phyloP scores from a whole-genome alignment of 2,797 vertebrate species.

The Silurus lanzhouensis region DNA sequence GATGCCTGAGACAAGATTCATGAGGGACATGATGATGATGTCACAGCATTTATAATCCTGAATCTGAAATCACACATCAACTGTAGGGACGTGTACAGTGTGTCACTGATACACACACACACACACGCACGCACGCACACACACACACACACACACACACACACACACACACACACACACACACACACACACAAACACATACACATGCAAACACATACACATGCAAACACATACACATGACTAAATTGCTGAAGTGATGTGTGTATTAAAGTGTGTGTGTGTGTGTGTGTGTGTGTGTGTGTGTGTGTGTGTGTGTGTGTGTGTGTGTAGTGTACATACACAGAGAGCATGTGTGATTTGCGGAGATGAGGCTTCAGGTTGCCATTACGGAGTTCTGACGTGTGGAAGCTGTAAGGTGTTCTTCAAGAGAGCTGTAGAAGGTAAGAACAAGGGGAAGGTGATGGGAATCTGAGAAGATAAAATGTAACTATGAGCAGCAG shows the following conservation, averaged over 20 bases:
- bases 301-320: constrained; percentile 2
- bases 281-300: neutral
- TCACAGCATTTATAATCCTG: neutral
- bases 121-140: too few relatives aligned
- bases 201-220: neutral
- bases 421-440: constrained; percentile 98
- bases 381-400: constrained; percentile 96
- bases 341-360: constrained; percentile 95
- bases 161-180: too few relatives aligned
- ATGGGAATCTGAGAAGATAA: neutral
- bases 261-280: neutral
- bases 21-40: neutral
- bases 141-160: too few relatives aligned
- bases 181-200: neutral
- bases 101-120: neutral
- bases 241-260: neutral
- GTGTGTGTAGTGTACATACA: constrained; percentile 71
- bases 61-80: neutral
- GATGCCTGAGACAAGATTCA: too few relatives aligned
- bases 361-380: constrained; percentile 94
- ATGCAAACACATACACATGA: neutral
- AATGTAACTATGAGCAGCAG: neutral
- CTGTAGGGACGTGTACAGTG: neutral
- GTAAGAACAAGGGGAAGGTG: constrained; percentile 68
- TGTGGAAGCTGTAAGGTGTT: constrained; percentile 99